Evolutionary conservation across 2,113 vertebrate species (phyloP).

Genomic region (Chaetops frenatus): DNA sequence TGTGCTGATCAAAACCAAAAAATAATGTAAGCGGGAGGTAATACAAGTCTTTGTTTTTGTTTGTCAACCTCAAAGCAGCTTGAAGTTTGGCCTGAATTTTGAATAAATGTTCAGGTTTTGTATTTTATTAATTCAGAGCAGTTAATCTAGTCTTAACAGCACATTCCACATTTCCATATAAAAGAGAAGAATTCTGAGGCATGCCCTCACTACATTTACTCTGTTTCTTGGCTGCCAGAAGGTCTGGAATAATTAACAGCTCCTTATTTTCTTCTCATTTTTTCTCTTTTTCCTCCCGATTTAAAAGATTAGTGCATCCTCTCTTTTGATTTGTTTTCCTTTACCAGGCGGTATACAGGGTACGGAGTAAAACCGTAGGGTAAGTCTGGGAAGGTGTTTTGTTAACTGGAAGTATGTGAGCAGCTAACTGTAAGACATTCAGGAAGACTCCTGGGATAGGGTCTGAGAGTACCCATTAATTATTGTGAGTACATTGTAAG

Average conservation of each 20-base stretch:
- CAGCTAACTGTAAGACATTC: background rate
- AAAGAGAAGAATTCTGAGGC: slow-evolving; percentile 5
- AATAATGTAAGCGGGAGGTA: background rate
- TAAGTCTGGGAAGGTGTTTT: background rate
- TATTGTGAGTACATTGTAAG: background rate
- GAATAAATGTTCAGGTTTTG: background rate
- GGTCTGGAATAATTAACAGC: background rate
- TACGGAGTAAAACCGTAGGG: background rate
- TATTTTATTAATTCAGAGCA: slow-evolving; percentile 27
- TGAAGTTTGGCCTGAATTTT: background rate
- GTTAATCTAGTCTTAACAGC: slow-evolving; percentile 22
- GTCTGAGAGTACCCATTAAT: background rate
- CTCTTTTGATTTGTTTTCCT: background rate
- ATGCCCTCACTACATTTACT: background rate
- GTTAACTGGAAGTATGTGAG: background rate
- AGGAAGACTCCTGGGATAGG: background rate
- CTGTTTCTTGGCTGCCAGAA: background rate
- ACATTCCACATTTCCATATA: slow-evolving; percentile 13
- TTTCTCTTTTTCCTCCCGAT: background rate
- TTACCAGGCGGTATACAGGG: background rate
- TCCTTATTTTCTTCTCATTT: background rate
- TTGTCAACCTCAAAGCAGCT: background rate
- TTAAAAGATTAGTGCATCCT: background rate
- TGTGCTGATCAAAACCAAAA: background rate
- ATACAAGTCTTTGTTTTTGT: background rate